Base-by-base conservation (phyloP, 2,888 invertebrate species). In the Steinernema hermaphroditum region DNA sequence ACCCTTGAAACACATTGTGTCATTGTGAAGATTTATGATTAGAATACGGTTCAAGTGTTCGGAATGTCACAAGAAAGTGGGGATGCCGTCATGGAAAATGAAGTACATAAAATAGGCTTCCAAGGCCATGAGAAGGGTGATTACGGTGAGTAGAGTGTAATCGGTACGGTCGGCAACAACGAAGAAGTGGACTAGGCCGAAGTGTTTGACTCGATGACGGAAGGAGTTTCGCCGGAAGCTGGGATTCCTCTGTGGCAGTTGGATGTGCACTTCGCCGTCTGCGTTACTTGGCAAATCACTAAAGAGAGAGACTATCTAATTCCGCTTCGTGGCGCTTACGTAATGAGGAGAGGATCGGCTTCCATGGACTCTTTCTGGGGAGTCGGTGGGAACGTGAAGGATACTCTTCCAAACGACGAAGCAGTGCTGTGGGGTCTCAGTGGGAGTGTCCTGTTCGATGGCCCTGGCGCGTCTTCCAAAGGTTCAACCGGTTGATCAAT, bases 311-410 rank as follows among this genome's bases (percentile, higher is more conserved):
- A n/a, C 6, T 49, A 6, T 6, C 6, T 6, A 19, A 49, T 9
- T 6, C 19, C 6, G 6, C 12, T n/a, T 9, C 24, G 27, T 12
- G 27, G 27, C n/a, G n/a, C 54, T 54, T 6, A 54, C 54, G 54
- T 8, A 2, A 54, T 22, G 16, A 54, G 54, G 4, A 54, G 54
- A 27, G 54, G 54, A 4, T 22, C 54, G 1, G 54, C 54, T 54
- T 54, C 54, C 54, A 54, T 24, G 54, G 54, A 2, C 4, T 27
- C 54, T 27, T 54, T 54, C 27, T 54, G 54, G 14, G 54, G 54
- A 27, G 24, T 54, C 6, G 54, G 19, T 6, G 54, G 54, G 27
- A 54, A 14, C 2, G 54, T 19, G 54, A 54, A 54, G 54, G 54
- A 22, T 6, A 54, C 54, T 27, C 54, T 22, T 27, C 24, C 54